A percentile compares a stretch with the other conserved stretches of the same genome.
Evolutionary conservation across 2,113 vertebrate genomes (phyloP).

Genomic region (Drymodes brunneopygia): DNA sequence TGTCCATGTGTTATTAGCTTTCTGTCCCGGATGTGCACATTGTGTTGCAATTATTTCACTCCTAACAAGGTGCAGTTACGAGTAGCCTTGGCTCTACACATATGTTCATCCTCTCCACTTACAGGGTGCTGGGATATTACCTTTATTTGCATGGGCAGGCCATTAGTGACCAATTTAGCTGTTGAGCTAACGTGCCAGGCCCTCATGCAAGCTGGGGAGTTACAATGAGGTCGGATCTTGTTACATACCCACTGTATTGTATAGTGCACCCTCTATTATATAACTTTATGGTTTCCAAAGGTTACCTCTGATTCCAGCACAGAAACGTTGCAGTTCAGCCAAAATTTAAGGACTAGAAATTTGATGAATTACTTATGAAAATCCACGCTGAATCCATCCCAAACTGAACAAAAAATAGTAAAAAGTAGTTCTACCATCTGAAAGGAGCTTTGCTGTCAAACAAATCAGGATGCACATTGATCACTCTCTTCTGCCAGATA

Average conservation of each 20-base stretch:
- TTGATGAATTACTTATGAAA: not conserved
- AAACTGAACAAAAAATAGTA: not conserved
- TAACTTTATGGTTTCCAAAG: not conserved
- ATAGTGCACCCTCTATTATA: not conserved
- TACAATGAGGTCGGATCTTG: not conserved
- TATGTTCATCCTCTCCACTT: not conserved
- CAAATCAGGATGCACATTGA: not conserved
- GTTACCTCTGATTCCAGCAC: not conserved
- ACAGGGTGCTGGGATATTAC: not conserved
- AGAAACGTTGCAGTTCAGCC: not conserved
- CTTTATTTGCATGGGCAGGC: constrained; percentile 10
- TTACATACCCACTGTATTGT: constrained; percentile 4
- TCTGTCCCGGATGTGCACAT: not conserved
- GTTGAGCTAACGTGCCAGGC: constrained; percentile 27
- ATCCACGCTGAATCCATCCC: not conserved
- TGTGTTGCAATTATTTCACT: not conserved
- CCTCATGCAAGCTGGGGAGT: not conserved
- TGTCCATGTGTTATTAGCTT: not conserved
- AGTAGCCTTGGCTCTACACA: not conserved
- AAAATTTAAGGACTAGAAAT: not conserved
- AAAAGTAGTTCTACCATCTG: not conserved
- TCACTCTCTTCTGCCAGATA: not conserved
- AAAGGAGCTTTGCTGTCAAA: not conserved
- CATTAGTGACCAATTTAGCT: constrained; percentile 41
- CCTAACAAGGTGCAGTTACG: not conserved